Conservation (phyloP, 2,113 vertebrate species). For the Clinocottus analis region DNA sequence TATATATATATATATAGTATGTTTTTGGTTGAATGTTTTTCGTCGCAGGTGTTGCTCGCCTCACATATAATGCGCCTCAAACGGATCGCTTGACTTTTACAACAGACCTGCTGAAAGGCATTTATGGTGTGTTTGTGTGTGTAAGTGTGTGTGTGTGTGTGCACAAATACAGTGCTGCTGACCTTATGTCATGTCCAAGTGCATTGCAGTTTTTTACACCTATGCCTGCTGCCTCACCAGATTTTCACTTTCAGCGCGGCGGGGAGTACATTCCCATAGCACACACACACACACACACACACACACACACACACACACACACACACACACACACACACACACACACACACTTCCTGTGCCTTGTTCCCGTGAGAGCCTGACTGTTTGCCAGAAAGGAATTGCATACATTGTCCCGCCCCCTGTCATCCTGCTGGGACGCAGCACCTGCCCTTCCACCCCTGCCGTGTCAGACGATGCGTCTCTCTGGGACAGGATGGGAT, state of each 20-base stretch:
- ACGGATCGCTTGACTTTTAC: conserved; percentile 52
- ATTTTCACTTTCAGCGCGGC: conserved; percentile 56
- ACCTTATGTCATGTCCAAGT: conserved; percentile 57
- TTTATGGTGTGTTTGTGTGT: conserved; percentile 28
- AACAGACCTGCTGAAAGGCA: conserved; percentile 44
- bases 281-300: conserved; percentile 24
- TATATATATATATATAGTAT: not conserved
- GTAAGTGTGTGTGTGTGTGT: not conserved
- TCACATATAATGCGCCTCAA: conserved; percentile 3
- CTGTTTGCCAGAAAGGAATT: conserved; percentile 78
- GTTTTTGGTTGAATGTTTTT: not conserved
- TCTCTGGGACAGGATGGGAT: conserved; percentile 60
- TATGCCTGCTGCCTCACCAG: conserved; percentile 66
- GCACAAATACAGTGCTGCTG: conserved; percentile 51
- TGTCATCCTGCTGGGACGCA: conserved; percentile 56
- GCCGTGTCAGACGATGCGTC: conserved; percentile 28
- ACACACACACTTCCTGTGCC: conserved; percentile 61
- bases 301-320: conserved; percentile 14
- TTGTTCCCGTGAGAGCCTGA: conserved; percentile 76
- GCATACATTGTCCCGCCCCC: conserved; percentile 62
- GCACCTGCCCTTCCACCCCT: conserved; percentile 47
- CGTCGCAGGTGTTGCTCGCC: not conserved
- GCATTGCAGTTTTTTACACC: conserved; percentile 45
- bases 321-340: conserved; percentile 18
- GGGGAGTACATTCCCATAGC: not conserved